Percentiles rank a stretch among this genome's conserved stretches.
phyloP scores from a whole-genome alignment of 1,140 invertebrate genomes.

The Caenorhabditis inopinata region DNA sequence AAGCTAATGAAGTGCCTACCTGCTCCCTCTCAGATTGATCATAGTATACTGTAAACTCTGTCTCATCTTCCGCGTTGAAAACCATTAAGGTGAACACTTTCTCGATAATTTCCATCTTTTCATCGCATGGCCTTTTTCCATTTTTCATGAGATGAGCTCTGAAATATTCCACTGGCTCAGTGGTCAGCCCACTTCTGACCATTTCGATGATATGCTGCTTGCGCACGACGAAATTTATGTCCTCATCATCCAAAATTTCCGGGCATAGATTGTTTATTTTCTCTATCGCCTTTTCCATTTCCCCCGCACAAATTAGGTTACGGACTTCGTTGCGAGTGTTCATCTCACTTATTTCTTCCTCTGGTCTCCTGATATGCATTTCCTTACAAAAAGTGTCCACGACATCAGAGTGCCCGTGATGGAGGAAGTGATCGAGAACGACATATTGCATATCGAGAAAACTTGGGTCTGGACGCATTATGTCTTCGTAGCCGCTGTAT shows the following conservation, averaged over 20 bases:
- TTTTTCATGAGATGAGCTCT: neutral
- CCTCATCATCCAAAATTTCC: neutral
- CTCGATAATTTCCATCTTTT: neutral
- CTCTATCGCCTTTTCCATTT: neutral
- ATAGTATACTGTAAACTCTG: neutral
- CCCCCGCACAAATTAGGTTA: neutral
- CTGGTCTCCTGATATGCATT: neutral
- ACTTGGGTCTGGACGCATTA: neutral
- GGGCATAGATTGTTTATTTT: neutral
- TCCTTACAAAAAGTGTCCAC: neutral
- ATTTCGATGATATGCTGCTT: slow-evolving; percentile 8
- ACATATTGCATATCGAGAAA: neutral
- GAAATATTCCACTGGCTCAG: neutral
- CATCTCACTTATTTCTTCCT: neutral
- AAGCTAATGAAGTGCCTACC: too few relatives aligned
- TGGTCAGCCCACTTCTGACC: neutral
- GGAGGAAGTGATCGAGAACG: neutral
- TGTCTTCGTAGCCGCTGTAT: neutral
- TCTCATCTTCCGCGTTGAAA: neutral
- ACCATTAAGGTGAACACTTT: neutral
- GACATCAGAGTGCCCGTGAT: neutral
- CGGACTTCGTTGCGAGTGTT: neutral
- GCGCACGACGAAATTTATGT: neutral
- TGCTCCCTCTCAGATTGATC: neutral
- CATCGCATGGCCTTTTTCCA: neutral